phyloP scores from a whole-genome alignment of 2,888 invertebrate species.

The Troides aeacus region DNA sequence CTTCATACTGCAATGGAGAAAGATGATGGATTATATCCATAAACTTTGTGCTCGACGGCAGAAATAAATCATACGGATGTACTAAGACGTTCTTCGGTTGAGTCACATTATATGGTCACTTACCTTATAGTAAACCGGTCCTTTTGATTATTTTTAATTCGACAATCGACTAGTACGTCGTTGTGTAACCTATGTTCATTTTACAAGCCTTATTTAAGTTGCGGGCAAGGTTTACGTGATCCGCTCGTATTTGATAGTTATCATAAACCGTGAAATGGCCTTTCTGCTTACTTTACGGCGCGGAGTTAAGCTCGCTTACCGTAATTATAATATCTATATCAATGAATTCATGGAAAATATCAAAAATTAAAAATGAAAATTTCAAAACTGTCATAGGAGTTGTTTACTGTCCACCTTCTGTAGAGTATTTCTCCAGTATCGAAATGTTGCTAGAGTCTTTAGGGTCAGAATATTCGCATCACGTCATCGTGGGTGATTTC shows the following conservation, averaged over 20 bases:
- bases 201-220: background rate
- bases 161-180: background rate
- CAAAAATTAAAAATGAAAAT: conserved; percentile 11
- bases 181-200: background rate
- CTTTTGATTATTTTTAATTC: background rate
- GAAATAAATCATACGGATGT: too few relatives aligned
- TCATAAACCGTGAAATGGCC: conserved; percentile 20
- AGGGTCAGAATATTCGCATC: too few relatives aligned
- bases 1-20: too few relatives aligned
- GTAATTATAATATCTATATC: conserved; percentile 10
- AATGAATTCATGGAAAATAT: conserved; percentile 12
- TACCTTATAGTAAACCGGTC: background rate
- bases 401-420: too few relatives aligned
- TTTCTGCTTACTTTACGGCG: conserved; percentile 19
- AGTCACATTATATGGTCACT: background rate
- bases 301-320: background rate
- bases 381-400: too few relatives aligned
- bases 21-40: too few relatives aligned
- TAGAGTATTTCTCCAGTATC: too few relatives aligned
- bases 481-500: too few relatives aligned
- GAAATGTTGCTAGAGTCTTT: too few relatives aligned
- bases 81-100: background rate
- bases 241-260: conserved; percentile 17
- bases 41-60: too few relatives aligned
- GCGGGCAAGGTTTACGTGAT: conserved; percentile 14